Evolutionary conservation across 2,888 invertebrate species (phyloP), one percentile per base, ranked within the genome.

Genomic region (Heliconius cydno): DNA sequence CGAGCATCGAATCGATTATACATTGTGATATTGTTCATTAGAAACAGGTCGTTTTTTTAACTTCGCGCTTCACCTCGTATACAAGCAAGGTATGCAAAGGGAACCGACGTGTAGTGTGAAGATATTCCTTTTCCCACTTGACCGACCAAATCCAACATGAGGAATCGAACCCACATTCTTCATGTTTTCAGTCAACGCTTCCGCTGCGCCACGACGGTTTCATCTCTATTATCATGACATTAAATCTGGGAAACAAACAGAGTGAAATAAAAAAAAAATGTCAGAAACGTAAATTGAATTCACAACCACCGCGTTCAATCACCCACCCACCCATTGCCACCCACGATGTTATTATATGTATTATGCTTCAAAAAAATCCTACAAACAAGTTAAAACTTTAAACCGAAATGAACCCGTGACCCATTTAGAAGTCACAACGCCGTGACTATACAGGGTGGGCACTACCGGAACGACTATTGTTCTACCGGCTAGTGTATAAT

Each of bases 381-480:
- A 70, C 30, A 73, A 73, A 60, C 72, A 34, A 57, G 57, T 73
- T 65, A 65, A 65, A 72, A 34, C 57, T 52, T 52, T 52, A 52
- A 72, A 57, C 30, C 57, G 72, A 72, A 46, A 22, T 73, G 72
- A 73, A 73, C 72, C 72, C 57, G 72, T 73, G 72, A 73, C 72
- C 72, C n/a, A 73, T 73, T 73, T 73, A 22, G 52, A n/a, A 73
- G 57, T 57, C 30, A 52, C 72, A 73, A 57, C 57, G 30, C 30
- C 72, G 72, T 73, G 72, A 60, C 72, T 60, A 73, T 73, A 30
- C 57, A 73, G n/a, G 57, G 34, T 57, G 72, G 72, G 30, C 72
- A n/a, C 22, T 30, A 57, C 72, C 72, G 72, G 72, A 73, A 73
- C 72, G 72, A n/a, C 30, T 28, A 73, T 73, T 73, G 72, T 73